Base-by-base conservation (phyloP, 2,888 invertebrate genomes). In the Drosophila helvetica region DNA sequence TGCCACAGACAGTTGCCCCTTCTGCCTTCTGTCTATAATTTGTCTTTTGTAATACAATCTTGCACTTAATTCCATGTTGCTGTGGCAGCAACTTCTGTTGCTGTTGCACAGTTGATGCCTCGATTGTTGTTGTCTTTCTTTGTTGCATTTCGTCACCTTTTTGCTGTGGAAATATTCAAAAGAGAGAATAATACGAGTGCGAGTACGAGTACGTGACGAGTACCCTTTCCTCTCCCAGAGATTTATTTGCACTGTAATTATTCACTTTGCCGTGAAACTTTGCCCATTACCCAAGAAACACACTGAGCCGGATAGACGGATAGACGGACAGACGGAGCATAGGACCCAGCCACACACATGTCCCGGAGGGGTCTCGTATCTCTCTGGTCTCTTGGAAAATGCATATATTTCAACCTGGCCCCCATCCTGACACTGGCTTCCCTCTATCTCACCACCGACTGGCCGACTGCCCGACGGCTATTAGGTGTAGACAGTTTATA, bases 161-260 rank as follows among this genome's bases (percentile, higher is more conserved):
- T 15, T 45, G 25, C 61, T 69, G 52, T 47, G 33, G 68, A 71
- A 56, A 62, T 62, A 71, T 71, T 64, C 53, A 0, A 48, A 45
- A 18, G n/a, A 15, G 42, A 58, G 57, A 17, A 30, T 5, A 19
- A 33, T 42, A 12, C 22, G 19, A 19, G 19, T 19, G n/a, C n/a
- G n/a, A n/a, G n/a, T n/a, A n/a, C n/a, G n/a, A n/a, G n/a, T n/a
- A n/a, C n/a, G 3, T 30, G 10, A 8, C 3, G 18, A 18, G 51
- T 54, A 4, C 43, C 45, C 58, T 58, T 63, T 61, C 63, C 55
- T 43, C 63, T 46, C 55, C 57, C 51, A 43, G 58, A 80, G 86
- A 88, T 86, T 83, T 89, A 88, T 88, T 85, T 81, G 74, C 77
- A 74, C 78, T 79, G 88, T 80, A 88, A 89, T 89, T 88, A 88